Percentiles rank a stretch among this genome's conserved stretches.
These are phyloP conservation scores for Perca fluviatilis DNA, from an alignment of 2,113 vertebrate genomes.

Conservation along the genomic window DNA sequence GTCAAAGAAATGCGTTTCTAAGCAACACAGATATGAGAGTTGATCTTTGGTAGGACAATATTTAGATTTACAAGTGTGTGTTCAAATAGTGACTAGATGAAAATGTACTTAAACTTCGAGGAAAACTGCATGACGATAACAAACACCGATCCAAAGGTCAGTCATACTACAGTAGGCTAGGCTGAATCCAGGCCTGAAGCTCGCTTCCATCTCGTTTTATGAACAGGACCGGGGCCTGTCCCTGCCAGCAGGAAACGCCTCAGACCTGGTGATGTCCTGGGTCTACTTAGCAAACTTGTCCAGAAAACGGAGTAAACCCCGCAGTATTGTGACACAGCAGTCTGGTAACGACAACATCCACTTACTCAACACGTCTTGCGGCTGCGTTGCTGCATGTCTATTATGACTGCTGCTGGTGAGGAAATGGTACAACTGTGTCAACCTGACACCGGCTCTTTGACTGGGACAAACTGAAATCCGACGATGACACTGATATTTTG, in stretches of 20 bases:
- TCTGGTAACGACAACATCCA: slow-evolving; percentile 15
- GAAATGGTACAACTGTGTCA: slow-evolving; percentile 14
- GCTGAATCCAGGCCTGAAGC: not conserved
- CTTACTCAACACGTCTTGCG: slow-evolving; percentile 59
- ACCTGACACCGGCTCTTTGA: slow-evolving; percentile 4
- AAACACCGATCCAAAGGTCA: not conserved
- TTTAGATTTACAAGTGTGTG: not conserved
- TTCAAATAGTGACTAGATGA: not conserved
- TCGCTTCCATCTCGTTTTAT: not conserved
- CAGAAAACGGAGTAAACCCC: not conserved
- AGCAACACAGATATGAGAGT: not conserved
- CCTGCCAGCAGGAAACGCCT: not conserved
- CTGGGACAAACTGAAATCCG: not conserved
- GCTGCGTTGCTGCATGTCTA: slow-evolving; percentile 16
- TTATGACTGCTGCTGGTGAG: slow-evolving; percentile 11
- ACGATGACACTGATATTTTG: not conserved
- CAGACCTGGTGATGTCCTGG: not conserved
- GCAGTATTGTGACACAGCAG: slow-evolving; percentile 25
- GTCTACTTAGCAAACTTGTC: not conserved
- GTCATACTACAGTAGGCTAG: not conserved
- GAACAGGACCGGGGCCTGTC: not conserved
- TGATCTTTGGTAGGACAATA: slow-evolving; percentile 13
- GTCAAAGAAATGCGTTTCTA: not conserved
- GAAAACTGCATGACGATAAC: not conserved
- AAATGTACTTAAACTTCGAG: not conserved